phyloP scores from a whole-genome alignment of 2,888 invertebrate species.

The Parasteatoda lunata region DNA sequence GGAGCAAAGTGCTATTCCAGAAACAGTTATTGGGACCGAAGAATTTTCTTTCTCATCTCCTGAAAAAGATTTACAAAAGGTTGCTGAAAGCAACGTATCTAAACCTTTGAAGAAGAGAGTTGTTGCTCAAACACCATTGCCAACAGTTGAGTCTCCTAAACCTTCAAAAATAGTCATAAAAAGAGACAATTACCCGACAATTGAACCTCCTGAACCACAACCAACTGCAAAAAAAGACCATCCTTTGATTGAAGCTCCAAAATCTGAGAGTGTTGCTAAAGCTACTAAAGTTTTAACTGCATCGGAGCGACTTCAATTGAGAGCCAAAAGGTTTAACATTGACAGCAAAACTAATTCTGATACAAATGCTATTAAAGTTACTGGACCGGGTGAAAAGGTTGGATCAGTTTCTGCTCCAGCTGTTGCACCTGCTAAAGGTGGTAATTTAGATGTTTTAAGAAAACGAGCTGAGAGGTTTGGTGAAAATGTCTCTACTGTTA shows the following conservation, averaged over 20 bases:
- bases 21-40: neutral
- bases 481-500: slow-evolving; percentile 51
- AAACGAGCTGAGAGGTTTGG: slow-evolving; percentile 64
- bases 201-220: neutral
- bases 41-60: neutral
- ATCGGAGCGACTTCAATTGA: neutral
- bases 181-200: neutral
- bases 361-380: neutral
- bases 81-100: neutral
- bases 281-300: neutral
- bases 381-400: neutral
- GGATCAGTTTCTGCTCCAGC: neutral
- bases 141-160: neutral
- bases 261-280: neutral
- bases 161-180: neutral
- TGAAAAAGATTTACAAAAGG: neutral
- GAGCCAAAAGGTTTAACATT: slow-evolving; percentile 15
- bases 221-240: neutral
- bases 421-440: neutral
- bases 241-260: neutral
- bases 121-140: neutral
- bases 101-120: neutral
- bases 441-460: slow-evolving; percentile 33
- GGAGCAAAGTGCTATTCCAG: neutral
- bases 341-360: neutral